Evolutionary conservation across 2,113 vertebrate species (phyloP).

Genomic region (Merops nubicus): DNA sequence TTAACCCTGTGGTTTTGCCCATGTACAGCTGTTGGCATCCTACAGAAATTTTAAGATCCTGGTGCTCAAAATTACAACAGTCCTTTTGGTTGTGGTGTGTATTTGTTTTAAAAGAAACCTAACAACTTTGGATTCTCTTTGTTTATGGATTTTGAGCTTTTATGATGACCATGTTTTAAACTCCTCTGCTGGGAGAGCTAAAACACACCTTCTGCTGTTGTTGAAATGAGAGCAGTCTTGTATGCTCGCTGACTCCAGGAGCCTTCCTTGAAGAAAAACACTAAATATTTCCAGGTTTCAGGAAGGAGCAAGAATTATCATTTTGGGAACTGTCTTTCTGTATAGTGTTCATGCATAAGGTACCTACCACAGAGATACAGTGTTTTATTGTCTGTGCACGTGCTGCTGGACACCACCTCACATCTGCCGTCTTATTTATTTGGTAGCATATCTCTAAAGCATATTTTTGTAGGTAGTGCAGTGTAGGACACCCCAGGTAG

Average conservation of each 20-base stretch:
- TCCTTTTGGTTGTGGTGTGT: background rate
- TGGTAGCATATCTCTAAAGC: background rate
- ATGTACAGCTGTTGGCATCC: background rate
- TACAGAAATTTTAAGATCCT: background rate
- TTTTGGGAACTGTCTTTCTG: background rate
- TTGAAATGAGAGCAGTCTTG: background rate
- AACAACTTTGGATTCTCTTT: background rate
- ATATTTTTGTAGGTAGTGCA: background rate
- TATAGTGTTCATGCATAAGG: background rate
- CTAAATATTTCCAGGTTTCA: background rate
- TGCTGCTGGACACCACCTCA: background rate
- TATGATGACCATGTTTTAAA: background rate
- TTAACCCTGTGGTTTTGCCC: fast-evolving
- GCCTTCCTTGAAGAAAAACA: background rate
- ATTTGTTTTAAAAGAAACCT: background rate
- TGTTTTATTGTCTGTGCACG: background rate
- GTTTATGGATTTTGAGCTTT: background rate
- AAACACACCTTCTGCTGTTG: background rate
- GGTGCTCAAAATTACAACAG: background rate
- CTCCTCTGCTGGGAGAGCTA: background rate
- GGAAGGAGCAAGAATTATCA: background rate
- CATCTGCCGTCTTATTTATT: background rate
- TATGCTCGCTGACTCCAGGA: background rate
- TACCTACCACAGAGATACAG: background rate
- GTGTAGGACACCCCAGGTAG: background rate